Base-by-base conservation (phyloP, 1,140 invertebrate genomes). In the Bradysia coprophila region DNA sequence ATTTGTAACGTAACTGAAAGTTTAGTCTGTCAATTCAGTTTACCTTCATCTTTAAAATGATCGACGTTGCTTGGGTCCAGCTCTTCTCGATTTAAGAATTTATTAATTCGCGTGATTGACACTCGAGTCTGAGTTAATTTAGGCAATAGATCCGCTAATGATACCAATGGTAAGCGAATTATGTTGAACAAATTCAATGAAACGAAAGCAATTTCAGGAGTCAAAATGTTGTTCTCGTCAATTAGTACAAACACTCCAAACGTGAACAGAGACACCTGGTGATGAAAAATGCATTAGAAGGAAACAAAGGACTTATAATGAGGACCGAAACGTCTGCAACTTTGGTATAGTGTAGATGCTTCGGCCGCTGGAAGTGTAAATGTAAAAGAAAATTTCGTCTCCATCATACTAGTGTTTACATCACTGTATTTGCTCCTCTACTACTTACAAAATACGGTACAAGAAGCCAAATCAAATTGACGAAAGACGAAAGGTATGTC, bases 181-280 rank as follows among this genome's bases (percentile, higher is more conserved):
- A 98, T 91, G 68, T 98, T 97, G 72, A 99, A 98, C 52, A 98
- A 76, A 57, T 92, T 86, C 49, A 98, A 71, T 48, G 93, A 90
- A 45, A 98, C 93, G 71, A 98, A 98, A 48, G 88, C 94, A 55
- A 75, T 92, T 59, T 76, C 72, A 50, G 91, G 81, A 61, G 91
- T 80, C 55, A 98, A 68, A 43, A 88, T 70, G 56, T 75, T 71
- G 59, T 87, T 79, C 56, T 83, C 76, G 62, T 83, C 80, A 53
- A 79, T 71, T 58, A 92, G 64, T 51, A 93, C 81, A 66, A 78
- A 94, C 43, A 86, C 87, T 50, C 80, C 81, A 64, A 97, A 98
- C 51, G 89, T 86, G 44, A 87, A 87, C 61, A 96, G 68, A 51
- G 84, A 83, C 42, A 89, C 82, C 83, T 88, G 24, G 6, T 6